Base-by-base conservation (phyloP, 2,888 invertebrate genomes). In the Caprella mutica region DNA sequence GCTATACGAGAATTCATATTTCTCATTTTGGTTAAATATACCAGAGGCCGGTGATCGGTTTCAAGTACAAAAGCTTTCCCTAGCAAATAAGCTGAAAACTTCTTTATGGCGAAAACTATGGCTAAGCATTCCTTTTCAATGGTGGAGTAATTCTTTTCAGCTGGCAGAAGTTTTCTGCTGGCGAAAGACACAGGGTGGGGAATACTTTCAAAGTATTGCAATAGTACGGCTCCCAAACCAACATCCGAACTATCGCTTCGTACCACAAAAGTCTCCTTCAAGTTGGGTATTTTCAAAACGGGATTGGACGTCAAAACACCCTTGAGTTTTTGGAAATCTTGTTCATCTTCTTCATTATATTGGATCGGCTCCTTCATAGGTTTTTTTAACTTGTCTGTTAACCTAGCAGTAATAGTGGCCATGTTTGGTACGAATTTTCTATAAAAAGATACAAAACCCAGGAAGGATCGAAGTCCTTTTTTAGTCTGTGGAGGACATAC, bases 41-140 rank as follows among this genome's bases (percentile, higher is more conserved):
- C 48, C 3, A 57, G 40, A 2, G 57, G 57, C 6, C 43, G 38
- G n/a, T 57, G 52, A 12, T 57, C 46, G 2, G 30, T 30, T 26
- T 55, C 55, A n/a, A 55, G 21, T 1, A 55, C 0, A 21, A 55
- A 55, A 5, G 48, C 27, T 27, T n/a, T 21, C 3, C 39, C 55
- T n/a, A 5, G 14, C 5, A 55, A 24, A 17, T 55, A 55, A 39
- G 14, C 48, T n/a, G 35, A 24, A 19, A 55, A 55, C 29, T 27
- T 38, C n/a, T 17, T 6, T 9, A 39, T 21, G 1, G 39, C 48
- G 9, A 48, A 55, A 21, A 50, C 19, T 14, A 55, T 40, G 8
- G 48, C 55, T 9, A 55, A 29, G 23, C 39, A 48, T 29, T 55
- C 40, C 1, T 21, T 3, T 26, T 40, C 55, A 6, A 50, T 27